Percentiles rank a stretch among this genome's conserved stretches.
Evolutionary conservation across 2,888 invertebrate species (phyloP).

Genomic region (Euspilapteryx auroguttella): DNA sequence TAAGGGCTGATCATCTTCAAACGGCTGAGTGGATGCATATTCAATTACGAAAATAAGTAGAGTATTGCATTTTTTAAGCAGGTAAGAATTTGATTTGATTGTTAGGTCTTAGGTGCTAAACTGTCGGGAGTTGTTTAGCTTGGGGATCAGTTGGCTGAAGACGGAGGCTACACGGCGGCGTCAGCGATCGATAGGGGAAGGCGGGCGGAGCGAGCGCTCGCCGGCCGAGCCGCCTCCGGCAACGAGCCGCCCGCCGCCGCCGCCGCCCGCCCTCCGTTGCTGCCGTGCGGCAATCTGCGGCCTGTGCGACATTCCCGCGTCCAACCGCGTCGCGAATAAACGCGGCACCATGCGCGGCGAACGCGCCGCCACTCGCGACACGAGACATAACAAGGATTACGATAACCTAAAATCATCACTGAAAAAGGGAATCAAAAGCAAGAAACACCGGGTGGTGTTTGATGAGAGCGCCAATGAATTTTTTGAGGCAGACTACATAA

Average conservation of each 20-base stretch:
- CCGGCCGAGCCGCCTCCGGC: too few species aligned
- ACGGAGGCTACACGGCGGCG: conserved; percentile 6
- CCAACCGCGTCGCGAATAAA: conserved; percentile 23
- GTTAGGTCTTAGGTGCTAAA: too few species aligned
- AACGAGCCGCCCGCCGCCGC: too few species aligned
- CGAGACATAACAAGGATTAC: conserved; percentile 64
- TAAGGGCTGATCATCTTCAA: too few species aligned
- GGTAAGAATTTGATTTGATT: too few species aligned
- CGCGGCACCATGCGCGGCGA: conserved; percentile 52
- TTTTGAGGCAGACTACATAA: conserved; percentile 91
- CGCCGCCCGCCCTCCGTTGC: too few species aligned
- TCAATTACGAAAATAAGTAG: too few species aligned
- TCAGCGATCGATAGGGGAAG: conserved; percentile 35
- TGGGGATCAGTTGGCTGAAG: not conserved
- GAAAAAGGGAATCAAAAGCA: conserved; percentile 73
- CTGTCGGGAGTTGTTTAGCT: not conserved
- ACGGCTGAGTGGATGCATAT: too few species aligned
- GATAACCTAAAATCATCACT: conserved; percentile 72
- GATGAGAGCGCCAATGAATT: conserved; percentile 89
- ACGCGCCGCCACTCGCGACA: conserved; percentile 47
- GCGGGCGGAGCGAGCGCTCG: too few species aligned
- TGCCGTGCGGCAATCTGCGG: too few species aligned
- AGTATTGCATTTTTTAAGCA: too few species aligned
- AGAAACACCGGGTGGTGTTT: conserved; percentile 82
- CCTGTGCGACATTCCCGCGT: conserved; percentile 27